Evolutionary conservation across 2,888 invertebrate genomes (phyloP).

Genomic region (Dryococelus australis): DNA sequence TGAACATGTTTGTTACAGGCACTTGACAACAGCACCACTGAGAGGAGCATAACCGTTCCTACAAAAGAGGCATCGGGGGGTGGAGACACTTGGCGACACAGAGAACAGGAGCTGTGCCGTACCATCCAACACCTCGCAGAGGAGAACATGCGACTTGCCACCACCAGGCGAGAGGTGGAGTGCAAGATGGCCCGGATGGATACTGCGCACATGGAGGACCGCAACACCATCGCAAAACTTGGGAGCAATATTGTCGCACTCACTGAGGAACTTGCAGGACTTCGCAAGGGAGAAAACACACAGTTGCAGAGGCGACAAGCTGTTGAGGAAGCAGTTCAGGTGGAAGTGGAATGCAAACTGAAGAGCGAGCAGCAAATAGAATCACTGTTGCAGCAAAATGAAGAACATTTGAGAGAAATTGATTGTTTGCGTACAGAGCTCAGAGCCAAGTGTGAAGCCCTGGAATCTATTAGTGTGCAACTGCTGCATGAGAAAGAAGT

Average conservation of each 20-base stretch:
- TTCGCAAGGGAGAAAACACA: constrained; percentile 13
- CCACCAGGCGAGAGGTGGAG: constrained; percentile 24
- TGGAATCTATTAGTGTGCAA: neutral
- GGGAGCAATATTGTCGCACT: neutral
- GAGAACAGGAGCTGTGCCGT: constrained; percentile 36
- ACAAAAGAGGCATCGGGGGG: neutral
- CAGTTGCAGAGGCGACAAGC: constrained; percentile 22
- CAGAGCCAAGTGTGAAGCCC: neutral
- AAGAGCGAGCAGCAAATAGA: neutral
- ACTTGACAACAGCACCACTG: neutral
- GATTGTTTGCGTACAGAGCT: constrained; percentile 12
- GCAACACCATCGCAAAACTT: neutral
- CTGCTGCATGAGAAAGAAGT: constrained; percentile 27
- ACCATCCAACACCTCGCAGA: constrained; percentile 43
- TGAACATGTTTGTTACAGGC: neutral
- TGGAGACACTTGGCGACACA: constrained; percentile 23
- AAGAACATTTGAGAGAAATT: neutral
- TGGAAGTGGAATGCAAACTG: constrained; percentile 24
- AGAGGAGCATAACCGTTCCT: neutral
- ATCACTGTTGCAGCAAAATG: constrained; percentile 16
- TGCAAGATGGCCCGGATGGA: neutral
- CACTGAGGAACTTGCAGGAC: neutral
- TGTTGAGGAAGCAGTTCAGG: constrained; percentile 19
- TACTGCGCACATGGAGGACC: neutral
- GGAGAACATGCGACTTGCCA: constrained; percentile 41